Base-by-base conservation (phyloP, 2,113 vertebrate species). In the Zosterops lateralis region DNA sequence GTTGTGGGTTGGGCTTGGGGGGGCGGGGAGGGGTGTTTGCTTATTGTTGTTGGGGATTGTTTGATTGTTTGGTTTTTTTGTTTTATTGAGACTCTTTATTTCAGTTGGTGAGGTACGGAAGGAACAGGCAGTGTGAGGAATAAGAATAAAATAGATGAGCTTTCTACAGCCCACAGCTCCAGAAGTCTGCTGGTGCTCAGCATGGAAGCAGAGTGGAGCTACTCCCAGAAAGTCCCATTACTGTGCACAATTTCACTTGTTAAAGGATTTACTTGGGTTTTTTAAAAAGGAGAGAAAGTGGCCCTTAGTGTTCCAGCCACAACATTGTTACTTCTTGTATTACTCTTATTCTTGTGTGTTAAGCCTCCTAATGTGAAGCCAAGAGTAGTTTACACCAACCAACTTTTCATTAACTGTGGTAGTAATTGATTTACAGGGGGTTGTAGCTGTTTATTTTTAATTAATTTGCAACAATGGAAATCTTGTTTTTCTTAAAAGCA, bases 401-500 rank as follows among this genome's bases (percentile, higher is more conserved):
- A 71, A 95, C 62, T 89, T 94, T 90, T 96, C 92, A 90, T 91
- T 95, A 93, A 78, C 94, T 89, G 50, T 78, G 57, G 87, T 92
- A 89, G 89, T 60, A 95, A 94, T 90, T 92, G 96, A 95, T 96
- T 97, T 96, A 87, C 80, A 92, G 85, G 92, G 76, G 60, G 64
- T 83, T 84, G 64, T 85, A 95, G 48, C 84, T 87, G 78, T 91
- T 95, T 96, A 96, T 97, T 96, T 96, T 89, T 92, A 95, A 97
- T 94, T 96, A 95, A 97, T 95, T 98, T 95, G 65, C 89, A 94
- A 96, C 95, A 96, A 96, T 94, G 85, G 80, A 95, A 95, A 95
- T 95, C 86, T 95, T 97, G 61, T 84, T 97, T 96, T 90, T 91
- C 84, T 95, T 96, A 96, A 97, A 97, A 96, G 92, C 79, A 93